These are phyloP conservation scores for Girardia tigrina DNA, from an alignment of 2,888 invertebrate species.

Conservation along the genomic window DNA sequence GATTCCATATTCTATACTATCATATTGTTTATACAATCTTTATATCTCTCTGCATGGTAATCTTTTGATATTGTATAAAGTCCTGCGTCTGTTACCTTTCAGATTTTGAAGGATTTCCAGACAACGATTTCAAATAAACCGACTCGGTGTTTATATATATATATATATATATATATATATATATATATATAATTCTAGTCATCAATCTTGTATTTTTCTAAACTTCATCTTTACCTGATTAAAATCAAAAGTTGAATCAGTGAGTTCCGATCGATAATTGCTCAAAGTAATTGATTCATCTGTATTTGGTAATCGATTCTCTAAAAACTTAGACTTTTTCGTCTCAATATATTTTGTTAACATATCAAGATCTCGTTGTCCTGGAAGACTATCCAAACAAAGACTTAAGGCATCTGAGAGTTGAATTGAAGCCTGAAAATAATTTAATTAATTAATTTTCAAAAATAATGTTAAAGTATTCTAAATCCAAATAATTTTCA, in stretches of 20 bases:
- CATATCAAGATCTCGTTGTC: slow-evolving; percentile 28
- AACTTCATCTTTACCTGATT: background rate
- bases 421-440: background rate
- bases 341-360: background rate
- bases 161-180: too few relatives aligned
- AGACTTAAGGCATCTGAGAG: slow-evolving; percentile 19
- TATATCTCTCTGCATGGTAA: too few relatives aligned
- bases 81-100: too few relatives aligned
- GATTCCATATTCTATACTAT: too few relatives aligned
- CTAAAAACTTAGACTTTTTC: background rate
- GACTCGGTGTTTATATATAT: too few relatives aligned
- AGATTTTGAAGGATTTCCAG: too few relatives aligned
- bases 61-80: too few relatives aligned
- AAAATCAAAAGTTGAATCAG: slow-evolving; percentile 3
- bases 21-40: too few relatives aligned
- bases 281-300: background rate
- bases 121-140: too few relatives aligned
- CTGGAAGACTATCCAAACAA: slow-evolving; percentile 26
- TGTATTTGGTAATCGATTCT: background rate
- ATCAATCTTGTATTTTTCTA: too few relatives aligned
- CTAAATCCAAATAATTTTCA: too few relatives aligned
- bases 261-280: background rate
- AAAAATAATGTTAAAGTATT: background rate
- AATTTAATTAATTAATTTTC: background rate
- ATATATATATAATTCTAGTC: too few relatives aligned